These are phyloP conservation scores for Cyanoderma ruficeps DNA, from an alignment of 2,113 vertebrate genomes.

Conservation along the genomic window DNA sequence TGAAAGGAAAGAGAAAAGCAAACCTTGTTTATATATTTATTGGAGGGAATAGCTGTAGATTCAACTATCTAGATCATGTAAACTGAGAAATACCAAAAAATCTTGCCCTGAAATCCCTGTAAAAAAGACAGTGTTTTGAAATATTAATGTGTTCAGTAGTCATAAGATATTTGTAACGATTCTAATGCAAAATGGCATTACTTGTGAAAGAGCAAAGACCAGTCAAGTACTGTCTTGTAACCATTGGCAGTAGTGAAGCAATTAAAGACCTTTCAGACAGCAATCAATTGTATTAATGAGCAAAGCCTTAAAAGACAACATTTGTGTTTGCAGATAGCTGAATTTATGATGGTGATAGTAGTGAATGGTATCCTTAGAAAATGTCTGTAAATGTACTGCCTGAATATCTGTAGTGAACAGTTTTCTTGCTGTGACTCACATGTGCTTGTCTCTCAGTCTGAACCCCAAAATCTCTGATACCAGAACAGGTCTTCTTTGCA, in stretches of 20 bases:
- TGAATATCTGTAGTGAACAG: background rate
- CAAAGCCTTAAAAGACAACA: background rate
- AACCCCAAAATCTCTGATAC: background rate
- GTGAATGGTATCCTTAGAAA: background rate
- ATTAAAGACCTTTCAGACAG: background rate
- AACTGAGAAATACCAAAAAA: background rate
- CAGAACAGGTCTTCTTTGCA: background rate
- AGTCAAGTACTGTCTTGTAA: background rate
- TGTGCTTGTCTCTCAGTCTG: rapidly evolving
- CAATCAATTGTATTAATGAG: background rate
- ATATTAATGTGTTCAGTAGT: background rate
- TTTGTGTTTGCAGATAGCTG: background rate
- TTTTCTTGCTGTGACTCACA: background rate
- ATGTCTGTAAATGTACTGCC: background rate
- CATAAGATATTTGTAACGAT: background rate
- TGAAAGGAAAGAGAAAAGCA: background rate
- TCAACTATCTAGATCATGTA: background rate
- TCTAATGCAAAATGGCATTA: background rate
- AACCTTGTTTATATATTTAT: background rate
- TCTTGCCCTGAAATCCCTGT: background rate
- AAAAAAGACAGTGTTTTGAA: background rate
- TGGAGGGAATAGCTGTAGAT: background rate
- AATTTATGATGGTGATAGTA: background rate
- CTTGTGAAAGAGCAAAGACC: background rate
- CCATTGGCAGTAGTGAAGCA: background rate